Conservation (phyloP, 1,140 invertebrate genomes). For the Pseudomyrmex dendroicus region DNA sequence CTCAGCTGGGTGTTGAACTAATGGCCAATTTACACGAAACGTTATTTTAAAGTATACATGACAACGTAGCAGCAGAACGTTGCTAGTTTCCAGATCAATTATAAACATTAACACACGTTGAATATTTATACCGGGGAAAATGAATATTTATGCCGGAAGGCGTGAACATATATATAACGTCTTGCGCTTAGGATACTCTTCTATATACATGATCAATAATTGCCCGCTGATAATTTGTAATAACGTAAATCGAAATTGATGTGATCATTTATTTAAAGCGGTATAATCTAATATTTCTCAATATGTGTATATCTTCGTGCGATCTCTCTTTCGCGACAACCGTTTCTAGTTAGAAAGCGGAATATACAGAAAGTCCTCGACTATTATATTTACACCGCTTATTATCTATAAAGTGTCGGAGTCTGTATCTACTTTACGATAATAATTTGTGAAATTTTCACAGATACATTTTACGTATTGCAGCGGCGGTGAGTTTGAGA, state of each 20-base stretch:
- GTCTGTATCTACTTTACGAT: neutral
- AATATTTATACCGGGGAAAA: constrained; percentile 40
- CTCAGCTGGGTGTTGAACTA: constrained; percentile 23
- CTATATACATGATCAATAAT: neutral
- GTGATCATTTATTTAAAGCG: neutral
- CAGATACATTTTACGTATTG: neutral
- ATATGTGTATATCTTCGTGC: neutral
- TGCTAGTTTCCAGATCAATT: constrained; percentile 42
- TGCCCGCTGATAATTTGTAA: constrained; percentile 21
- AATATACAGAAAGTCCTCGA: neutral
- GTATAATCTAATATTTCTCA: constrained; percentile 4
- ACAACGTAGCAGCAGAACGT: neutral
- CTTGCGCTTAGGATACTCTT: neutral
- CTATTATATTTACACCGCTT: neutral
- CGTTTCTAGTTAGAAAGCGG: neutral
- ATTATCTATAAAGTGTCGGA: neutral
- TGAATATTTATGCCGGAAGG: constrained; percentile 51
- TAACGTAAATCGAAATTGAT: neutral
- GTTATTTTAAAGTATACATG: constrained; percentile 21
- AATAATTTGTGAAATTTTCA: constrained; percentile 15
- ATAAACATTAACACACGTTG: constrained; percentile 21
- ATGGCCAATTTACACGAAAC: constrained; percentile 42
- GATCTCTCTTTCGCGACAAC: neutral
- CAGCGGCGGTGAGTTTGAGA: neutral
- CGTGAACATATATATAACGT: neutral